Evolutionary conservation across 2,113 vertebrate species (phyloP), one percentile per base, ranked within the genome.

Genomic region (Chiloscyllium plagiosum): DNA sequence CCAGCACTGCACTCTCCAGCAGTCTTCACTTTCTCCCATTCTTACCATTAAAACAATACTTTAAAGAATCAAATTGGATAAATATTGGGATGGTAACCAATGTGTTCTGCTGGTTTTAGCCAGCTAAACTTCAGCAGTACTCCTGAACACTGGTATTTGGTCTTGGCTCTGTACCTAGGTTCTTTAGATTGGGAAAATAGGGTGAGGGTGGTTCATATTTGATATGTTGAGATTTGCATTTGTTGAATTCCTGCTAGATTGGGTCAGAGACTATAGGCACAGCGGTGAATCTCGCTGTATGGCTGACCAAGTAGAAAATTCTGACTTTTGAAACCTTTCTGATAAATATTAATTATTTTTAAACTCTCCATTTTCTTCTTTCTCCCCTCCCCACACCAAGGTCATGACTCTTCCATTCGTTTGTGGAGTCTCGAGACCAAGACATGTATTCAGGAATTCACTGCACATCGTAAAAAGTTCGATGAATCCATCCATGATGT

Each of bases 391-490:
- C 96, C 96, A 50, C 97, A 69, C 68, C 68, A 72, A 99, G 99
- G 99, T 98, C 99, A 99, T 4, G 99, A 99, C 98, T 99, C 99
- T 98, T 99, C 99, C 0, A 99, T 99, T 97, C 99, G 99, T 86
- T 98, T 99, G 96, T 99, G 99, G 99, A 99, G 99, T 97, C 98
- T 99, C 96, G 99, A 99, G 97, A 99, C 98, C 97, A 99, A 99
- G 98, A 99, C 99, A 6, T 99, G 99, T 97, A 99, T 99, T 97
- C 99, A 99, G 96, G 99, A 99, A 97, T 99, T 99, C 97, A 99
- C 99, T 5, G 99, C 99, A 96, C 99, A 99, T 98, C 98, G 99
- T 96, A 99, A 99, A 97, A 99, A 99, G 97, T 99, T 98, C 76
- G 99, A 99, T 95, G 99, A 99, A 97, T 99, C 99, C 0, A 99